phyloP scores from a whole-genome alignment of 2,113 vertebrate genomes.

The Gasterosteus aculeatus region DNA sequence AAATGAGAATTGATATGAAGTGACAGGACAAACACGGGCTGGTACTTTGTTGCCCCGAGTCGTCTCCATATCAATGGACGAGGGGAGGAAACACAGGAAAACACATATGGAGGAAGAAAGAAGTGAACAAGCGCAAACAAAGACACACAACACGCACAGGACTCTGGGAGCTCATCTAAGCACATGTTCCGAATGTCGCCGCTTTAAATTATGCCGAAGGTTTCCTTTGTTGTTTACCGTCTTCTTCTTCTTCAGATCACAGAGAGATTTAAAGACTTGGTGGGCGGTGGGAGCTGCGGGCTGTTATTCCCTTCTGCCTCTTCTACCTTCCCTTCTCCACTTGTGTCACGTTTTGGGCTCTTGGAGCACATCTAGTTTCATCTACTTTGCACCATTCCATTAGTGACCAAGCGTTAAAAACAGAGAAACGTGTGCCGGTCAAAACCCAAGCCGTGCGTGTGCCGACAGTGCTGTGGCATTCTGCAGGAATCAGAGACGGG shows the following conservation, averaged over 20 bases:
- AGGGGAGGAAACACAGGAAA: slow-evolving; percentile 42
- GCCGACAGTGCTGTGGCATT: slow-evolving; percentile 25
- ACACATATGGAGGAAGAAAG: slow-evolving; percentile 48
- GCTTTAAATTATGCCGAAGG: slow-evolving; percentile 67
- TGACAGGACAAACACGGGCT: slow-evolving; percentile 48
- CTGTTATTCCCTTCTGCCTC: slow-evolving; percentile 54
- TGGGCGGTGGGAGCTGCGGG: slow-evolving; percentile 62
- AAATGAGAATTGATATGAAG: slow-evolving; percentile 25
- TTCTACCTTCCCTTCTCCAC: slow-evolving; percentile 36
- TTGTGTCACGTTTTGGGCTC: slow-evolving; percentile 41
- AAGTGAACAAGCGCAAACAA: slow-evolving; percentile 47
- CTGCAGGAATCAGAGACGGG: slow-evolving; percentile 39
- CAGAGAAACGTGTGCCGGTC: slow-evolving; percentile 1
- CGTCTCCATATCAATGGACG: slow-evolving; percentile 48
- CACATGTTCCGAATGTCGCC: slow-evolving; percentile 14
- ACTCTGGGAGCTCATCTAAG: slow-evolving; percentile 71
- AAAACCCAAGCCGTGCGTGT: slow-evolving; percentile 11
- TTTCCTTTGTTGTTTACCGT: slow-evolving; percentile 45
- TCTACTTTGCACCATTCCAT: slow-evolving; percentile 29
- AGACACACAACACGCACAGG: slow-evolving; percentile 43
- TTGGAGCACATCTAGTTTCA: slow-evolving; percentile 42
- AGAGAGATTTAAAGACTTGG: slow-evolving; percentile 64
- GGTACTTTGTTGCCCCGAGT: slow-evolving; percentile 52
- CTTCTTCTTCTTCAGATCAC: slow-evolving; percentile 67
- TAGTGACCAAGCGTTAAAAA: slow-evolving; percentile 21